Conservation (phyloP, 2,888 invertebrate species). For the Heliconius sara region DNA sequence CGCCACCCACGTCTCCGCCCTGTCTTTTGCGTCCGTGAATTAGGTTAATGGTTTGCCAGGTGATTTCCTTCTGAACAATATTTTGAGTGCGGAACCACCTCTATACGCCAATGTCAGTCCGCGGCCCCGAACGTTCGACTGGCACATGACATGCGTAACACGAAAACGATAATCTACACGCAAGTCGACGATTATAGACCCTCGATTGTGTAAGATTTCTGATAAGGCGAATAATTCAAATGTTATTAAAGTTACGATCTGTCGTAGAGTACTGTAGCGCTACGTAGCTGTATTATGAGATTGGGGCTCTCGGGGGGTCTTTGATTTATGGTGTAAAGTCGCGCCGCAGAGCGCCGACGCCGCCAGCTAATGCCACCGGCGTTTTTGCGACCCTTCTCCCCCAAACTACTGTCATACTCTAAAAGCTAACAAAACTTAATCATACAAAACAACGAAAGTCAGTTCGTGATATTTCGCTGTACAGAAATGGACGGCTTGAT, state of each 20-base stretch:
- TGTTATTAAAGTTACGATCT: conserved; percentile 49
- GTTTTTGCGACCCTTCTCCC: conserved; percentile 69
- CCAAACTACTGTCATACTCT: conserved; percentile 56
- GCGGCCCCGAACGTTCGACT: conserved; percentile 65
- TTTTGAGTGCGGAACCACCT: conserved; percentile 74
- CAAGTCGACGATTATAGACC: conserved; percentile 47
- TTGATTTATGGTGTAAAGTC: conserved; percentile 80
- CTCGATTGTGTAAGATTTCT: conserved; percentile 45
- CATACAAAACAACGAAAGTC: conserved; percentile 52
- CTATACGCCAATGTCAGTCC: conserved; percentile 74
- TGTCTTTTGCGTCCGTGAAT: conserved; percentile 82
- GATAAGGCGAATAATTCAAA: conserved; percentile 48
- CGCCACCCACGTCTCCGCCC: conserved; percentile 77
- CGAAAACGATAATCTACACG: conserved; percentile 47
- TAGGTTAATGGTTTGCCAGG: conserved; percentile 84
- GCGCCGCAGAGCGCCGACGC: conserved; percentile 63
- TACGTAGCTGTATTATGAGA: conserved; percentile 68
- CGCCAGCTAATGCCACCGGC: conserved; percentile 59
- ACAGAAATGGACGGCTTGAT: conserved; percentile 23
- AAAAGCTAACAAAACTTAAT: conserved; percentile 55
- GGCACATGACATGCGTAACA: conserved; percentile 52
- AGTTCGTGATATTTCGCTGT: conserved; percentile 29
- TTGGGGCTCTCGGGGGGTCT: conserved; percentile 74
- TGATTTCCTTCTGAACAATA: conserved; percentile 81
- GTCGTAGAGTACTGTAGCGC: conserved; percentile 52